phyloP scores from a whole-genome alignment of 2,797 vertebrate genomes.

The Rallus crepitans region DNA sequence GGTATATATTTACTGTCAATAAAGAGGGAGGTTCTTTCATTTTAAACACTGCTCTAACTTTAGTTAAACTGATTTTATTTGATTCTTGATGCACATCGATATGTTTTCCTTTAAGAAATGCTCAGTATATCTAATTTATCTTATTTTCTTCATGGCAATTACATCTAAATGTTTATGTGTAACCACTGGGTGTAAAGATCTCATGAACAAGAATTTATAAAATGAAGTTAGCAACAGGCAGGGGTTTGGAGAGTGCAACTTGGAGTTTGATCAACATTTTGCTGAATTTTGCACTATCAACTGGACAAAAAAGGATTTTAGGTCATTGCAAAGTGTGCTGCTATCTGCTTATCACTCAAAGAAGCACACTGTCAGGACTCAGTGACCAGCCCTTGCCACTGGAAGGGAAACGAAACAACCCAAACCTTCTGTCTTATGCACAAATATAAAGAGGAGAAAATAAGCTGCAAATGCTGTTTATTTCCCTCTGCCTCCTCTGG shows the following conservation, averaged over 20 bases:
- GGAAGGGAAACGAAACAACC: background rate
- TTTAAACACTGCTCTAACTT: background rate
- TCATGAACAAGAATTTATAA: background rate
- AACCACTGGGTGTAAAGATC: background rate
- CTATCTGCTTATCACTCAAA: background rate
- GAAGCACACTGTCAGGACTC: fast-evolving
- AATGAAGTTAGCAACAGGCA: background rate
- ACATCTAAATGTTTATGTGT: background rate
- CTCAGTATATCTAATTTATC: background rate
- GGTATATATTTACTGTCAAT: slow-evolving; percentile 7
- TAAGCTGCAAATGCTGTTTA: slow-evolving; percentile 4
- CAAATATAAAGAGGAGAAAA: background rate
- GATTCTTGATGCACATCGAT: background rate
- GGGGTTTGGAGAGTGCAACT: background rate
- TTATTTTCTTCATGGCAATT: background rate
- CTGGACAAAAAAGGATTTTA: background rate
- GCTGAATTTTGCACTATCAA: background rate
- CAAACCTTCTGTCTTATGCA: background rate
- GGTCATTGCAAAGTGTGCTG: background rate
- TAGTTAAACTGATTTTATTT: background rate
- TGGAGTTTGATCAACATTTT: background rate
- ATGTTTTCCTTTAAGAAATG: background rate
- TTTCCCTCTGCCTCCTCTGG: background rate
- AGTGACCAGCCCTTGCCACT: background rate
- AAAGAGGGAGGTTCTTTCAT: background rate